Evolutionary conservation across 2,888 invertebrate species (phyloP), one percentile per base, ranked within the genome.

Genomic region (Platycheirus albimanus): DNA sequence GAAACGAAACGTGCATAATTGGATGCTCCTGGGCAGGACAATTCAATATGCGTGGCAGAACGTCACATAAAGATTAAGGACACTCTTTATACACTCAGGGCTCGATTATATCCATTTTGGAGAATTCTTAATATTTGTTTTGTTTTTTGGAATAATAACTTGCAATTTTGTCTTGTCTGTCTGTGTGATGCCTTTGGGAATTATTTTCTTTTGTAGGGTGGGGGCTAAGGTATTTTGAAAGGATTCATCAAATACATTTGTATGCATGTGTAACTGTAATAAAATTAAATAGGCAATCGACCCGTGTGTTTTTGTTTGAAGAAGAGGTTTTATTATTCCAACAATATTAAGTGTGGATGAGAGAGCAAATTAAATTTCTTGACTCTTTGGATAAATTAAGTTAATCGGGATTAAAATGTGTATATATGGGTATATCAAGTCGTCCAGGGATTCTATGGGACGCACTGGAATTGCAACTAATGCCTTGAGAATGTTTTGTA

Each of bases 11-110:
- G 61, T 71, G 45, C 52, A 72, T 36, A 52, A 43, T 45, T 72
- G 71, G 36, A 56, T 45, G 36, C 33, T 56, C 47, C 15, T 47
- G 38, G 33, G 0, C 13, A 17, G 33, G 36, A 24, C 11, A 71
- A 61, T 80, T 81, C 71, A 71, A 77, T 81, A 81, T 81, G 81
- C 81, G 63, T 67, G 43, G 43, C 76, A 77, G 61, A 67, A 67
- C 71, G 49, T 56, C 66, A 66, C 80, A 81, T 81, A 76, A 81
- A 52, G 76, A 76, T 61, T 80, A 71, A 76, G 70, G 76, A 76
- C 80, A 66, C 49, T 80, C 11, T 15, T 28, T 56, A 56, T 33
- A 8, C 8, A 4, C 49, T 63, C 15, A 17, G 36, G 28, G 19
- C 30, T 47, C 54, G 52, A 24, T 4, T 24, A 72, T 69, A 49